Evolutionary conservation across 2,888 invertebrate species (phyloP), one percentile per base, ranked within the genome.

Genomic region (Alviniconcha strummeri): DNA sequence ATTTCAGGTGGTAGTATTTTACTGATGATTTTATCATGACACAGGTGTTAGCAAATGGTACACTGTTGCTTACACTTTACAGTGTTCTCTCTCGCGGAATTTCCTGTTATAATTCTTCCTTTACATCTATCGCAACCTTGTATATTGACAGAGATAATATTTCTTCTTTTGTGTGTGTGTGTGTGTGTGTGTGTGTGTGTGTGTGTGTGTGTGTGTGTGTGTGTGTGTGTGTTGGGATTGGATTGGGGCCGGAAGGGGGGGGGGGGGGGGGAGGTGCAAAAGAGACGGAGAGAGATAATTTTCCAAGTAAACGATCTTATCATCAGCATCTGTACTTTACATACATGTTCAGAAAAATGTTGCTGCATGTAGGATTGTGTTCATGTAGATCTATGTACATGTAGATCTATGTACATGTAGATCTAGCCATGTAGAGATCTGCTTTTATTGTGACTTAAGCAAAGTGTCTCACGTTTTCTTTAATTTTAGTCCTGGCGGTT

Each of bases 201-300:
- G 64, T 64, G 64, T 64, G 64, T 64, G 64, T 64, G 64, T 64
- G 64, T 64, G 72, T 64, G 64, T 64, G 64, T 64, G 64, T 64
- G 64, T 64, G 64, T 64, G 64, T 64, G 64, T 64, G 64, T 64
- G 64, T 64, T 60, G 60, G 8, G 7, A 60, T 15, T 1, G 64
- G 64, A 9, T 64, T 1, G 9, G 15, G 9, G 11, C 64, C 64
- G 15, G 11, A 64, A 15, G 64, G 9, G 64, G 9, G 64, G 9
- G 64, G 9, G 64, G 9, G 64, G 9, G 64, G 9, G 15, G 9
- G 64, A 1, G 9, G 64, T 64, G 64, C 15, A 15, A 0, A 36
- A 36, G 36, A 36, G 36, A 36, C 36, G 36, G 36, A 36, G 36
- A 36, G 36, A 36, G 36, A 36, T 36, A 36, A 36, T 36, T 36